Evolutionary conservation across 2,888 invertebrate species (phyloP), one percentile per base, ranked within the genome.

Genomic region (Griposia aprilina): DNA sequence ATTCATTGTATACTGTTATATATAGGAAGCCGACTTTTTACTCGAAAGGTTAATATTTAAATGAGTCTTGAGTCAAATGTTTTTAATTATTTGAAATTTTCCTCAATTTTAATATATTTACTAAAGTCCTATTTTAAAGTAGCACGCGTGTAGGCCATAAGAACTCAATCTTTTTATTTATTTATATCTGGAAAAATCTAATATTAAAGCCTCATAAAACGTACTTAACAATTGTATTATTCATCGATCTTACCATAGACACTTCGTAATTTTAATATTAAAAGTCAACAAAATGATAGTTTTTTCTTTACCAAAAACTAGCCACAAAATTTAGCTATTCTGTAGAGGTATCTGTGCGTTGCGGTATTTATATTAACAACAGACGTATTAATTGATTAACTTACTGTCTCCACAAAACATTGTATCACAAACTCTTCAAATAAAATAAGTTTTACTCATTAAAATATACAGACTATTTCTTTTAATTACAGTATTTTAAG

Each of bases 171-270:
- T n/a, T n/a, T n/a, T n/a, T n/a, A 45, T 65, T 36, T 57, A 30
- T 45, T 26, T 60, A 52, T 26, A 60, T 45, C 2, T 1, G n/a
- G 4, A 55, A 48, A 17, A 55, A 48, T 30, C 1, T 36, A 36
- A 23, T 26, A 52, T 30, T 15, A 59, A 67, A 70, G 5, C 26
- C 23, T 30, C 23, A 11, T 17, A 45, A 15, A 48, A 80, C 52
- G 59, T 74, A 67, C 17, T 63, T 57, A 63, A 48, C n/a, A 63
- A 41, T 60, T 76, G 45, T 57, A 57, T 41, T 57, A 55, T 48
- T 13, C 52, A 75, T 41, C 52, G 17, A 70, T 74, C 74, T 82
- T 82, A 83, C 79, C 83, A 68, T 62, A 36, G 50, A 10, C 4
- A 65, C 20, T 72, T 73, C 2, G 52, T 82, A 63, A 63, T 68